Conservation (phyloP, 2,888 invertebrate species). For the Pollenia griseotomentosa region DNA sequence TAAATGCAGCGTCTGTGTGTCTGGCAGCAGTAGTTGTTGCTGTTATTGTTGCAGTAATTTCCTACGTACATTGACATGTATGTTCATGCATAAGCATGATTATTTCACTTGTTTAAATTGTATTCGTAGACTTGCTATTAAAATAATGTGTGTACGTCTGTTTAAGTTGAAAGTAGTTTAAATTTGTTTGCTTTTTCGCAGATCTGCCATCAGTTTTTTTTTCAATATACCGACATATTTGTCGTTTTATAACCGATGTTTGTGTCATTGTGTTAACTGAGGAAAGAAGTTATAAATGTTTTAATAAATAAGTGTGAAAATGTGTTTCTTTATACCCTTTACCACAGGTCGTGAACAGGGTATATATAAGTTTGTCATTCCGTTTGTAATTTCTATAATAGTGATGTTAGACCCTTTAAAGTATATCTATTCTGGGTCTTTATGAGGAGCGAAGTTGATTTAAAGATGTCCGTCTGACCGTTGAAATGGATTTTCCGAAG, state of each 20-base stretch:
- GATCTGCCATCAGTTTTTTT: neutral
- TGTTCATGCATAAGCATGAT: slow-evolving; percentile 52
- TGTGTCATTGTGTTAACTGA: slow-evolving; percentile 26
- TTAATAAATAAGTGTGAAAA: slow-evolving; percentile 64
- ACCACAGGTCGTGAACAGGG: too few relatives aligned
- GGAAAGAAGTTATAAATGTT: slow-evolving; percentile 53
- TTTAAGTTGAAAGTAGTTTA: slow-evolving; percentile 43
- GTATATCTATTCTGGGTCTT: too few relatives aligned
- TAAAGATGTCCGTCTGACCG: too few relatives aligned
- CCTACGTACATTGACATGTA: slow-evolving; percentile 59
- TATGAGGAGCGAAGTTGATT: too few relatives aligned
- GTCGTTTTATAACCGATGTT: too few relatives aligned
- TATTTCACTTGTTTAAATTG: slow-evolving; percentile 49
- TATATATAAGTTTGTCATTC: too few relatives aligned
- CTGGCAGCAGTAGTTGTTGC: slow-evolving; percentile 9
- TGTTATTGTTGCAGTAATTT: slow-evolving; percentile 32
- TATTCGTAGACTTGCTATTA: slow-evolving; percentile 49
- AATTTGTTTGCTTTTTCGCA: slow-evolving; percentile 49
- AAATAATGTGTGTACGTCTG: slow-evolving; percentile 21
- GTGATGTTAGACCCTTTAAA: too few relatives aligned
- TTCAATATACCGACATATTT: neutral
- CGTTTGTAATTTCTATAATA: too few relatives aligned
- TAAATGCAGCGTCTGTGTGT: slow-evolving; percentile 32
- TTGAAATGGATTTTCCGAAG: too few relatives aligned
- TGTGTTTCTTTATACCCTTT: slow-evolving; percentile 17